Percentiles rank a stretch among this genome's conserved stretches.
These are phyloP conservation scores for Sebastes kiyomatsui DNA, from an alignment of 2,797 vertebrate genomes.

Conservation along the genomic window DNA sequence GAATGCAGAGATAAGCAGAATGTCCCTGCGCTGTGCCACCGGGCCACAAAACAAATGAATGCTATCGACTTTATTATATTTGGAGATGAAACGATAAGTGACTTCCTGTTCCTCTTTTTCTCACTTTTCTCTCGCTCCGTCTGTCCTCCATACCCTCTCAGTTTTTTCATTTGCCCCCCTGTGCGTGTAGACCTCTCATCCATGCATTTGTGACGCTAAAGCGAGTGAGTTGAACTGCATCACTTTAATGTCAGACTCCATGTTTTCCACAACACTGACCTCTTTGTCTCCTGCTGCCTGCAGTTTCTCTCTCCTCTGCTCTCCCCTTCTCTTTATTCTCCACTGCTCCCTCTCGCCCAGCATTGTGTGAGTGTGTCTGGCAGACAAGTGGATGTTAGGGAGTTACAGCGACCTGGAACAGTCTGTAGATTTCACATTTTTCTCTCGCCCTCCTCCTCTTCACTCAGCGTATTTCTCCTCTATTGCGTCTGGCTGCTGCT, in stretches of 20 bases:
- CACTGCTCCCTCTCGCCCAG: slow-evolving; percentile 16
- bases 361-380: slow-evolving; percentile 30
- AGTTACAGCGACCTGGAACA: slow-evolving; percentile 60
- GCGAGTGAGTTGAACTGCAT: slow-evolving; percentile 65
- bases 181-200: slow-evolving; percentile 23
- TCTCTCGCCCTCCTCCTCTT: neutral
- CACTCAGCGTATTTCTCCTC: slow-evolving; percentile 29
- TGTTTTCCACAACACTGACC: slow-evolving; percentile 79
- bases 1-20: slow-evolving; percentile 65
- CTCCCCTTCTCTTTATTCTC: slow-evolving; percentile 38
- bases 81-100: slow-evolving; percentile 27
- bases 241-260: slow-evolving; percentile 74
- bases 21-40: slow-evolving; percentile 7
- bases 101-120: neutral
- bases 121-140: neutral
- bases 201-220: slow-evolving; percentile 39
- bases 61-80: slow-evolving; percentile 32
- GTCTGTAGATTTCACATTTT: slow-evolving; percentile 36
- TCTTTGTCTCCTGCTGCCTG: slow-evolving; percentile 77
- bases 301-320: slow-evolving; percentile 62
- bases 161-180: neutral
- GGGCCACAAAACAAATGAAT: slow-evolving; percentile 51
- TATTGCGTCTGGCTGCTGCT: slow-evolving; percentile 21
- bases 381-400: slow-evolving; percentile 45
- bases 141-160: slow-evolving; percentile 11